These are phyloP conservation scores for Polyergus mexicanus DNA, from an alignment of 1,140 invertebrate species.

Conservation along the genomic window DNA sequence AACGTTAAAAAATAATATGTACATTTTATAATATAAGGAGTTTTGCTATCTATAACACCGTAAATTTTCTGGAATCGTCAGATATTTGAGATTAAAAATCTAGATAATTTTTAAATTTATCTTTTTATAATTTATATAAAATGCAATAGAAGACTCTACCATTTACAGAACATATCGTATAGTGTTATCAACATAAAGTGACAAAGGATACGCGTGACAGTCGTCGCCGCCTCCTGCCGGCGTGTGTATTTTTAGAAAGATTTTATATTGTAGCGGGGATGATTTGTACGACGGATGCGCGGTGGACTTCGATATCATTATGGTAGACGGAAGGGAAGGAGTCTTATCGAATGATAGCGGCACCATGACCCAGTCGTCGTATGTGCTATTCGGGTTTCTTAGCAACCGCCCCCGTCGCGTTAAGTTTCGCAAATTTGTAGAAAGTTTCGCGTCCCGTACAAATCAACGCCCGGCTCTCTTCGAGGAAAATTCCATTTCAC, in stretches of 20 bases:
- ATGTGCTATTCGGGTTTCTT: conserved; percentile 25
- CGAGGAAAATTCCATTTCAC: conserved; percentile 34
- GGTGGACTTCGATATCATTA: conserved; percentile 23
- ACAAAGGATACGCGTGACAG: conserved; percentile 17
- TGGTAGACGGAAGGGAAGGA: conserved; percentile 32
- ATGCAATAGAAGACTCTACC: neutral
- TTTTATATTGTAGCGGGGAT: conserved; percentile 69
- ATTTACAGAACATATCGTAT: neutral
- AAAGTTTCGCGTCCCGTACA: conserved; percentile 30
- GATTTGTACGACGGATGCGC: conserved; percentile 74
- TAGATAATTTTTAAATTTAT: neutral
- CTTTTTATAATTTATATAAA: neutral
- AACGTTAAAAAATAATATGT: neutral
- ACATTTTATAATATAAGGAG: neutral
- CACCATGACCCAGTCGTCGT: conserved; percentile 62
- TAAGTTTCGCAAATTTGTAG: conserved; percentile 39
- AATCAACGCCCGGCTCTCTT: neutral
- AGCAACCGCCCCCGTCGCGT: conserved; percentile 12
- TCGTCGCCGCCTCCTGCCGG: conserved; percentile 49
- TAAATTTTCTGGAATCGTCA: neutral
- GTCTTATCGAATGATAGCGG: conserved; percentile 64
- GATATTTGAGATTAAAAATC: neutral
- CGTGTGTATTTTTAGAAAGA: conserved; percentile 70
- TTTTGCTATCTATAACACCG: neutral
- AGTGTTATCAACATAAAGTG: neutral